Evolutionary conservation across 2,113 vertebrate species (phyloP).

Genomic region (Cyanoderma ruficeps): DNA sequence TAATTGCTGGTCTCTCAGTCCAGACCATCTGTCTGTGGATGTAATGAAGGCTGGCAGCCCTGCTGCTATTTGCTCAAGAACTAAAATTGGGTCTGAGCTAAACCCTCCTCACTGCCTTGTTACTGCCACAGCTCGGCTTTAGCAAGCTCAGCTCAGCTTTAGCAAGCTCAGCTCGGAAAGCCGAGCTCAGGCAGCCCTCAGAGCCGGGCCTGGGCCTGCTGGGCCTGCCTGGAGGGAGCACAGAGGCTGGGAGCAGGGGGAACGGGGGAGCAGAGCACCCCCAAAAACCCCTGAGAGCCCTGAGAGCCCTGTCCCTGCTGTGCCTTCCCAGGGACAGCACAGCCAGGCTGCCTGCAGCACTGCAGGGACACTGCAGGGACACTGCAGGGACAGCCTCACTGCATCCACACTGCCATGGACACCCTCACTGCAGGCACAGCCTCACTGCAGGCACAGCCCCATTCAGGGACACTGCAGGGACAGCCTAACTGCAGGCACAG

Average conservation of each 20-base stretch:
- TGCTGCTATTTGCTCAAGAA: conserved; percentile 66
- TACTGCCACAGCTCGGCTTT: conserved; percentile 8
- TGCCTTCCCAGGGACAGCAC: not conserved
- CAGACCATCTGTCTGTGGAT: conserved; percentile 78
- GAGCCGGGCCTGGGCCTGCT: not conserved
- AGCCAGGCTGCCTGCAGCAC: not conserved
- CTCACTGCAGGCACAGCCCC: too few relatives aligned
- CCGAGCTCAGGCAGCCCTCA: not conserved
- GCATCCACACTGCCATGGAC: not conserved
- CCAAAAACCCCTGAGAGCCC: not conserved
- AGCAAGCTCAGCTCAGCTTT: conserved; percentile 10
- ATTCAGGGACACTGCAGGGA: not conserved
- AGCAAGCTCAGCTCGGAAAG: not conserved
- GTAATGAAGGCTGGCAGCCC: conserved; percentile 75
- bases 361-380: not conserved
- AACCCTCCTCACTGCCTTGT: conserved; percentile 50
- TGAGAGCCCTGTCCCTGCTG: not conserved
- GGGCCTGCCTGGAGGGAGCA: not conserved
- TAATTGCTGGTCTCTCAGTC: conserved; percentile 78
- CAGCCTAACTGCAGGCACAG: too few relatives aligned
- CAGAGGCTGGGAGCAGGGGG: not conserved
- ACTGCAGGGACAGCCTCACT: not conserved
- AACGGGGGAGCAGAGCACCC: not conserved
- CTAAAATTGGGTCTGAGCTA: conserved; percentile 71
- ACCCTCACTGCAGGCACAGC: not conserved